Base-by-base conservation (phyloP, 2,113 vertebrate species). In the Heterocephalus glaber region DNA sequence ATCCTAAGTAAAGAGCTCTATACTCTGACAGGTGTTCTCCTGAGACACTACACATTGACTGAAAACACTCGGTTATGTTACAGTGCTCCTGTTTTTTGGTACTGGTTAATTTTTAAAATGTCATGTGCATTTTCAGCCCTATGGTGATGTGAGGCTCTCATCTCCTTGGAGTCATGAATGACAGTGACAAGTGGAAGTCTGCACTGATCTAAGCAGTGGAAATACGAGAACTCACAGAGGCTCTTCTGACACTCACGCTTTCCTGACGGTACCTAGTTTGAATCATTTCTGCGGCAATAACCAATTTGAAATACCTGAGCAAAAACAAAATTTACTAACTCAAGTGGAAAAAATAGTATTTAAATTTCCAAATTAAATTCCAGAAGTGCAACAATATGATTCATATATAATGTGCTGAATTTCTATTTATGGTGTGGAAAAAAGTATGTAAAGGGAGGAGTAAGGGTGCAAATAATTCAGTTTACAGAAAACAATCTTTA, bases 401-500 rank as follows among this genome's bases (percentile, higher is more conserved):
- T 86, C 58, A 52, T 35, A 79, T 38, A 60, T 35, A 86, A 88
- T 30, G 41, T 92, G 49, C 47, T 65, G 16, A 92, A 76, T 92
- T 90, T 92, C 44, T 81, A 92, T 52, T 79, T 93, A 90, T 35
- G n/a, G 35, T 65, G 8, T 94, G 60, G 83, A 94, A 85, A 52
- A 44, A 0, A 91, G 26, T 14, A 72, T 63, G 22, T 49, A 84
- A 58, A 90, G 9, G 35, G 4, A 17, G 33, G 6, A 9, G n/a
- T 60, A 4, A 19, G 5, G 5, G 6, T 38, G 70, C 9, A 70
- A 89, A 84, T 84, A 91, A 60, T 91, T 77, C 16, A 83, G 4
- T 66, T 94, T 66, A n/a, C 0, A 77, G 58, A 30, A 86, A 90
- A 92, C 7, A 58, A 20, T 90, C 58, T 86, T 60, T 52, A 72